These are phyloP conservation scores for Gnathonemus longibarbis DNA, from an alignment of 2,113 vertebrate genomes.

Conservation along the genomic window DNA sequence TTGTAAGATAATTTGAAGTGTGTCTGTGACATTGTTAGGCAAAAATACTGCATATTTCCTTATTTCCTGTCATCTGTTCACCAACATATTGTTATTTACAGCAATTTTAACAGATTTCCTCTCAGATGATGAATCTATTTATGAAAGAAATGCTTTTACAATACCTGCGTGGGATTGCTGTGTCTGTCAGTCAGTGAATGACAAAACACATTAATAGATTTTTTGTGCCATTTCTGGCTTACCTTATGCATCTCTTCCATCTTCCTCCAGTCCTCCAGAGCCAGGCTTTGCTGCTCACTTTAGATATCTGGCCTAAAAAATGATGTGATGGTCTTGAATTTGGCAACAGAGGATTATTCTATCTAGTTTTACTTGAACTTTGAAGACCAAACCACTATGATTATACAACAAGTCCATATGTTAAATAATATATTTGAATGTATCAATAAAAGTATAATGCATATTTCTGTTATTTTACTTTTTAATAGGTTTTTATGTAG, in stretches of 20 bases:
- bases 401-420: background rate
- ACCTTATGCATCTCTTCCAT: background rate
- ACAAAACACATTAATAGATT: background rate
- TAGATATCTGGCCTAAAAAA: background rate
- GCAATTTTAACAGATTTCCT: too few relatives aligned
- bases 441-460: background rate
- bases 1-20: background rate
- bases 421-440: background rate
- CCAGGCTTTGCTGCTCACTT: background rate
- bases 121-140: background rate
- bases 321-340: background rate
- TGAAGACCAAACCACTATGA: background rate
- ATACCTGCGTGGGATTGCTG: background rate
- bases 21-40: background rate
- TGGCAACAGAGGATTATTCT: background rate
- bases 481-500: background rate
- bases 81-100: background rate
- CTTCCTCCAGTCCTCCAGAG: background rate
- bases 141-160: background rate
- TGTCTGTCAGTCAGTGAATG: background rate
- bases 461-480: background rate
- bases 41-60: background rate
- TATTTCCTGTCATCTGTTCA: background rate
- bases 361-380: background rate
- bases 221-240: background rate